These are phyloP conservation scores for Bubo scandiacus DNA, from an alignment of 2,113 vertebrate genomes.

Conservation along the genomic window DNA sequence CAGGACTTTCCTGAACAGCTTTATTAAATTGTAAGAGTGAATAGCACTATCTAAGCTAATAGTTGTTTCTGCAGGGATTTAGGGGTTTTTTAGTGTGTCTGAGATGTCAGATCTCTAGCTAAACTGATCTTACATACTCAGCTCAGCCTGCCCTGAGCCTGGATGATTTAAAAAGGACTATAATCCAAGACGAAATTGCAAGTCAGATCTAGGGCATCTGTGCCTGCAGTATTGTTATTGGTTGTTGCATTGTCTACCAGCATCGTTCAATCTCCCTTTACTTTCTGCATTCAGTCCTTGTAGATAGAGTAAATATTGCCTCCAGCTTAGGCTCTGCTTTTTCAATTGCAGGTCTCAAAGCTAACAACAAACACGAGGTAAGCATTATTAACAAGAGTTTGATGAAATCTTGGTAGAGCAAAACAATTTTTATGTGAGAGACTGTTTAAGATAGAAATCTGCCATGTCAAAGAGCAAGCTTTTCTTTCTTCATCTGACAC, in stretches of 20 bases:
- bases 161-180: neutral
- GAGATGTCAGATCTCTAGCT: neutral
- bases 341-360: neutral
- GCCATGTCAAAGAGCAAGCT: neutral
- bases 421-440: neutral
- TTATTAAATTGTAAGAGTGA: neutral
- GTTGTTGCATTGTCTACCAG: neutral
- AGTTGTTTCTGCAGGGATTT: neutral
- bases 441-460: neutral
- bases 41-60: neutral
- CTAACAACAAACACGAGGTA: neutral
- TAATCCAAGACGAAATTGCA: slow-evolving; percentile 3
- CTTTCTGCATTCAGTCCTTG: neutral
- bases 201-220: slow-evolving; percentile 36
- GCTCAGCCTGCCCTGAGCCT: neutral
- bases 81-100: fast-evolving
- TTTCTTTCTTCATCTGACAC: neutral
- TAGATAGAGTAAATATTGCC: neutral
- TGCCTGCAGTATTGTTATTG: neutral
- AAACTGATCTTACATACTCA: neutral
- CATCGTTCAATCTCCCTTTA: neutral
- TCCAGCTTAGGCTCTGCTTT: neutral
- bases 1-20: neutral
- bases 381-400: neutral
- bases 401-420: neutral